Percentiles rank a stretch among this genome's conserved stretches.
Conservation (phyloP, 2,113 vertebrate species). For the Cynopterus brachyotis region DNA sequence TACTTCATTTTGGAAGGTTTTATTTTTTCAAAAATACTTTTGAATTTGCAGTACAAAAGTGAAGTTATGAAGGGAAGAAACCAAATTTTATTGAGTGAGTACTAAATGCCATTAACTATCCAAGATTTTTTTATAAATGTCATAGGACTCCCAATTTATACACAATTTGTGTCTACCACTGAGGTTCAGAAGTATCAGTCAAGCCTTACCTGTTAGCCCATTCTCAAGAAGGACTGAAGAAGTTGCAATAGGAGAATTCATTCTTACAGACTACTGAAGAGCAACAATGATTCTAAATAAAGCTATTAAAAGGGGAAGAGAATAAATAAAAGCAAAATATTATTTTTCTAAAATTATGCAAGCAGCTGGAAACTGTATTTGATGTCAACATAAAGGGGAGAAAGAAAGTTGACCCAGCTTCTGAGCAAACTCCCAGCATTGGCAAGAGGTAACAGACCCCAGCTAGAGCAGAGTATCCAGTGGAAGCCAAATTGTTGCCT, state of each 20-base stretch:
- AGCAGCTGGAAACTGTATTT: neutral
- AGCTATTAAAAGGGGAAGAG: neutral
- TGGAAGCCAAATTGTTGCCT: neutral
- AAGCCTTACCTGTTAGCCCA: neutral
- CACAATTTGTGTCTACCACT: neutral
- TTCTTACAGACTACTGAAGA: neutral
- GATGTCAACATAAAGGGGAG: neutral
- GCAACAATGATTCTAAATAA: neutral
- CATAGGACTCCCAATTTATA: neutral
- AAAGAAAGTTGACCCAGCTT: neutral
- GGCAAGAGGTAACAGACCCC: neutral
- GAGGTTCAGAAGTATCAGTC: neutral
- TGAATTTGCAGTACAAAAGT: neutral
- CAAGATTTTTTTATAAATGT: neutral
- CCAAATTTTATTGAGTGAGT: neutral
- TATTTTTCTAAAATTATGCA: neutral
- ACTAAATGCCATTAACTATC: neutral
- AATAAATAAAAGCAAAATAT: neutral
- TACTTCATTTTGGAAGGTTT: neutral
- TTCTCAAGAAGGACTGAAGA: neutral
- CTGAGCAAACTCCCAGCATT: neutral
- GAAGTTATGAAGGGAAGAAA: neutral
- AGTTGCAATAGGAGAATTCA: neutral
- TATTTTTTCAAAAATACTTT: neutral
- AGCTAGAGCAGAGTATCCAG: neutral